Percentiles rank a stretch among this genome's conserved stretches.
These are phyloP conservation scores for Cervus canadensis DNA, from an alignment of 2,113 vertebrate genomes.

Conservation along the genomic window DNA sequence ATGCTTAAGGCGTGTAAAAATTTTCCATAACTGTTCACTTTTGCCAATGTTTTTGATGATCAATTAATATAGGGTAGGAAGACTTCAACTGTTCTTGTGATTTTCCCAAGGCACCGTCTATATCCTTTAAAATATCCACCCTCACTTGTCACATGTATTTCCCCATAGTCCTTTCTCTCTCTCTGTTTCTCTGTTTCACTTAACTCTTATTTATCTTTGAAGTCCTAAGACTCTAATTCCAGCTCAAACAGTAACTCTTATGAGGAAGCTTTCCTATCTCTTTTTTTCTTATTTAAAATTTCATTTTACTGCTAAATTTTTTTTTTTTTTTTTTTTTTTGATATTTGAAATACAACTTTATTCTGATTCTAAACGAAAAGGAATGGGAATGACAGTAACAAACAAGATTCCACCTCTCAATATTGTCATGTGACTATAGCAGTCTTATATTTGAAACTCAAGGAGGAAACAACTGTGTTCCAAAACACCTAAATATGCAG, in stretches of 20 bases:
- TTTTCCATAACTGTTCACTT: background rate
- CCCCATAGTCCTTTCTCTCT: background rate
- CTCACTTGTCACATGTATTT: background rate
- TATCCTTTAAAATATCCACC: background rate
- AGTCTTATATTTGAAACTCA: no score
- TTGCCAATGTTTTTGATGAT: background rate
- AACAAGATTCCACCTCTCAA: no score
- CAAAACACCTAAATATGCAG: no score
- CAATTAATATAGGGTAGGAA: background rate
- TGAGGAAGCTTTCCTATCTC: background rate
- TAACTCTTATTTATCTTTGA: background rate
- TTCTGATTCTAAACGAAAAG: no score
- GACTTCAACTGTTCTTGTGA: background rate
- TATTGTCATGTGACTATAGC: no score
- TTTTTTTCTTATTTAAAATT: background rate
- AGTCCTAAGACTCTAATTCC: background rate
- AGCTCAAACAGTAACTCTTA: background rate
- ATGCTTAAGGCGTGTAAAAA: background rate
- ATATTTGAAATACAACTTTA: no score
- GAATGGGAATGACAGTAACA: no score
- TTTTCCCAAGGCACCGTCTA: background rate
- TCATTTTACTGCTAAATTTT: background rate
- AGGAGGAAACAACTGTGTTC: no score
- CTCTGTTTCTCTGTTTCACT: background rate
- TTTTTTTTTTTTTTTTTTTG: no score